Base-by-base conservation (phyloP, 2,797 vertebrate species). In the Aldrovandia affinis region DNA sequence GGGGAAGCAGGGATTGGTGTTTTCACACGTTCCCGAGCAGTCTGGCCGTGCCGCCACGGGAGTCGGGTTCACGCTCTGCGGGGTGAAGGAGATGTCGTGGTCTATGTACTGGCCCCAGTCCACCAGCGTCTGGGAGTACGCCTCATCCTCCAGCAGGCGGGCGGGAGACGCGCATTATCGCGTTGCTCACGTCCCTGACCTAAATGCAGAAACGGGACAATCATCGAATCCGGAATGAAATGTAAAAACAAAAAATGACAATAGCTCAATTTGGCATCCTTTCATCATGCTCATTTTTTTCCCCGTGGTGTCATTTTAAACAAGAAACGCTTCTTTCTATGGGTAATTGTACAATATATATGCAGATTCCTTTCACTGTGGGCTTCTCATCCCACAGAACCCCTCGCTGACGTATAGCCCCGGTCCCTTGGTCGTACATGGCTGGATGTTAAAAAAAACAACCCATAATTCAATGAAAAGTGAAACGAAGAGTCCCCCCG, bases 81-180 rank as follows among this genome's bases (percentile, higher is more conserved):
- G 97, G 1, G 97, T 99, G 81, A 97, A 96, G 20, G 96, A 92
- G 0, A 99, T 91, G 89, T 99, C 98, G 5, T 99, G 98, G 89
- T 91, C 95, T 2, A 98, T 96, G 84, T 98, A 99, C 87, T 99
- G 98, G 22, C 98, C 98, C 98, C 98, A 99, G 2, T 95, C 97
- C 86, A 94, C 96, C 86, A 99, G 92, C 90, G 98, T 91, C 30
- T 97, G 96, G 2, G 97, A 96, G 86, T 97, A 97, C 3, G 83
- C 39, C 0, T 92, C 88, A 44, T 99, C 98, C 30, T 93, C 94
- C 0, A 92, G 93, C 75, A 95, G 84, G 9, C 80, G 85, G 78
- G 25, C 93, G 93, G 61, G 96, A 88, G n/a, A 92, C 90, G 0
- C 89, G 94, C 86, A 99, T 91, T 84, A 99, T 93, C 81, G 93